Evolutionary conservation across 2,113 vertebrate species (phyloP), one percentile per base, ranked within the genome.

Genomic region (Hypomesus transpacificus): DNA sequence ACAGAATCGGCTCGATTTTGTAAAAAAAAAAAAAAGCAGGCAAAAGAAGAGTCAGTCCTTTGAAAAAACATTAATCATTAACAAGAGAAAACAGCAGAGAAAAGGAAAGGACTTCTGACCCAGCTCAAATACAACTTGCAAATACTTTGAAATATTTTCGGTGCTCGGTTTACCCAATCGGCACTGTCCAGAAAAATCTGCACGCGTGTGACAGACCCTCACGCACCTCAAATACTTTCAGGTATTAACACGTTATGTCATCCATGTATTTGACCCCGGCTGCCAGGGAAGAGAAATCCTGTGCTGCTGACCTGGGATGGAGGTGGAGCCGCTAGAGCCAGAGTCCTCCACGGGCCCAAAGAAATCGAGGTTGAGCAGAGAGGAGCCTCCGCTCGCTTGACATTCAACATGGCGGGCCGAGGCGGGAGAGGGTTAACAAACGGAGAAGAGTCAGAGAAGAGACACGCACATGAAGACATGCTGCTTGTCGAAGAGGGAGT

Each of bases 351-450:
- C 95, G 75, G 96, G 96, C 91, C 97, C 97, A 94, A 99, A 99
- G 95, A 99, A 98, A 91, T 99, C 97, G 93, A 99, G 96, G 93
- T 98, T 98, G 93, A 98, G 95, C 82, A 98, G 93, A 94, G 95
- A 94, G 87, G 97, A 99, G 93, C 96, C 96, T 93, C 96, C 97
- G 89, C 95, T 98, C 90, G 95, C 96, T 98, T 95, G 91, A 90
- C 58, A 88, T 90, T 89, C 92, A 91, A 92, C 58, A 60, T 20
- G 60, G 20, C 57, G 59, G 70, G 57, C 22, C 14, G 53, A 22
- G n/a, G 18, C 17, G 5, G 46, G 68, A 39, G 28, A 66, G 73
- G 80, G 83, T 83, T 75, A 82, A 59, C 14, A 57, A 2, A 24
- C 56, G 24, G 51, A 16, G 4, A 21, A 21, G 54, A 34, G 53